Base-by-base conservation (phyloP, 2,888 invertebrate genomes). In the Rhimphoctona megacephalus region DNA sequence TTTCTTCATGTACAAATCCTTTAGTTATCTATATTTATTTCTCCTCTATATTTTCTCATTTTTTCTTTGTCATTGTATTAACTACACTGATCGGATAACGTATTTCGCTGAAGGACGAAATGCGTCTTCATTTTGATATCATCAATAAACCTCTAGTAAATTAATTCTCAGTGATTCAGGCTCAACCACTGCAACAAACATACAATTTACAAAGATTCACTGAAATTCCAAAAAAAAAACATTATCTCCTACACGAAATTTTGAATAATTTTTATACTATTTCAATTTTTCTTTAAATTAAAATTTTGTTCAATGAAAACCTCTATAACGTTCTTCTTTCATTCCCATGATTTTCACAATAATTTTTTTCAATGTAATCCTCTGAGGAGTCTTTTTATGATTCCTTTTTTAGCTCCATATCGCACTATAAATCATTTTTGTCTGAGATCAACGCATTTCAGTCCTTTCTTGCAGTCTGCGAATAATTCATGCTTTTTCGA, bases 1-100 rank as follows among this genome's bases (percentile, higher is more conserved):
- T 57, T 83, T 54, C 73, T 74, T 81, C 74, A 30, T 36, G 39
- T 61, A 17, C 80, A 61, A 78, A 52, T 72, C 57, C 78, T 66
- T 30, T 54, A 19, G 22, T 61, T 33, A 70, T 64, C 33, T 73
- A 73, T 69, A 46, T 49, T 82, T 82, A n/a, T 81, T 66, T 36
- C 72, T 66, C 67, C 54, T 46, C 22, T 30, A 54, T 33, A 14
- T 57, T 81, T 66, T 36, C 54, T 73, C 64, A n/a, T 66, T 61
- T 76, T 39, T 66, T 61, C 67, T 83, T 70, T 78, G 70, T 77
- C 39, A 19, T 22, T 43, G 52, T 33, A 1, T n/a, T 66, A n/a
- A 22, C 46, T 43, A 39, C 52, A 7, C 19, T 36, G 49, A 11
- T n/a, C 39, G 30, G 57, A 49, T 39, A 61, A 33, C 9, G 25